Percentiles rank a stretch among this genome's conserved stretches.
phyloP scores from a whole-genome alignment of 1,140 invertebrate species.

The Coenobita brevimanus region DNA sequence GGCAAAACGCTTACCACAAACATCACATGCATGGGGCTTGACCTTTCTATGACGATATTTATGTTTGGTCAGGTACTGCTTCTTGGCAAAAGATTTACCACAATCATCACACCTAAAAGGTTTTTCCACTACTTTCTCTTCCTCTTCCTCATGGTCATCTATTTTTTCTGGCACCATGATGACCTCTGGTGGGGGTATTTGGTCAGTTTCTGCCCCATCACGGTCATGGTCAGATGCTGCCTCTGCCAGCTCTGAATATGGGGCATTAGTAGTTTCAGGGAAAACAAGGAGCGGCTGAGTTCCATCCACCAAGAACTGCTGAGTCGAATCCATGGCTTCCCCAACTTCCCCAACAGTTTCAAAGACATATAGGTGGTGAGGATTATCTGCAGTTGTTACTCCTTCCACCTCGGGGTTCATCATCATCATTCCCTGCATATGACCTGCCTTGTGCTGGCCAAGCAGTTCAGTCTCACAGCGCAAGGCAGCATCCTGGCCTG shows the following conservation, averaged over 20 bases:
- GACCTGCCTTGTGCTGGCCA: conserved; percentile 61
- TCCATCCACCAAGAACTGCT: conserved; percentile 59
- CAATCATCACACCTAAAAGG: conserved; percentile 80
- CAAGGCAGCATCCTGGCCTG: conserved; percentile 54
- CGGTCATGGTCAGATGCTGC: conserved; percentile 29
- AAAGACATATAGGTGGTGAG: conserved; percentile 59
- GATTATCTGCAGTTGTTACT: conserved; percentile 40
- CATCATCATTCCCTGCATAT: conserved; percentile 68
- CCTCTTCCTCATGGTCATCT: conserved; percentile 47
- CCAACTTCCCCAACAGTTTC: conserved; percentile 52
- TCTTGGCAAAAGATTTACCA: conserved; percentile 80
- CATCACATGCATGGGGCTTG: conserved; percentile 65
- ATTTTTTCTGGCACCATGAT: conserved; percentile 54
- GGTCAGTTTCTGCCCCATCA: background rate
- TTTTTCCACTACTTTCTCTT: conserved; percentile 45
- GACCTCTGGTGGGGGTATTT: conserved; percentile 7
- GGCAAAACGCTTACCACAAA: conserved; percentile 64
- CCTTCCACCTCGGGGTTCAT: conserved; percentile 51
- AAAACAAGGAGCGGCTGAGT: conserved; percentile 59
- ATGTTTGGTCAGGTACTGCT: conserved; percentile 80
- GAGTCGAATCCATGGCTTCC: conserved; percentile 55
- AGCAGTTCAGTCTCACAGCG: conserved; percentile 48
- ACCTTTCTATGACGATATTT: conserved; percentile 73
- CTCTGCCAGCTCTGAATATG: conserved; percentile 54
- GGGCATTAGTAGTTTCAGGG: conserved; percentile 44